phyloP scores from a whole-genome alignment of 1,140 invertebrate species.

The Theocolax elegans region DNA sequence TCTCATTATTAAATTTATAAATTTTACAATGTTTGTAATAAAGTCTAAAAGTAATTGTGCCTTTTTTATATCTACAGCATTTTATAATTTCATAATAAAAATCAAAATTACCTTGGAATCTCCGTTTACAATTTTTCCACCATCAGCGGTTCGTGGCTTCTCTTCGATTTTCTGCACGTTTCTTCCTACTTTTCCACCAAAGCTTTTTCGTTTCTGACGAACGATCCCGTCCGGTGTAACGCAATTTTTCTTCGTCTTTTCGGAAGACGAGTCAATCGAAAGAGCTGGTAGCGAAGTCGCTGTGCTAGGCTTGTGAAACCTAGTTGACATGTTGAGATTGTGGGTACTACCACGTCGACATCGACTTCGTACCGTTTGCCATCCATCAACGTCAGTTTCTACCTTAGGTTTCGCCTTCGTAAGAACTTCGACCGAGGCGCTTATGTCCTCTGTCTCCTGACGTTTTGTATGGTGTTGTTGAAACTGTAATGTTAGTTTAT shows the following conservation, averaged over 20 bases:
- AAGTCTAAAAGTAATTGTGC: too few species aligned
- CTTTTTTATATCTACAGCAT: too few species aligned
- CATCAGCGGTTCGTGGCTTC: constrained; percentile 47
- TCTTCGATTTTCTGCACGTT: constrained; percentile 52
- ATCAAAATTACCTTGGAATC: constrained; percentile 2
- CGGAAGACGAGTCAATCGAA: constrained; percentile 62
- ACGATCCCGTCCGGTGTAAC: constrained; percentile 51
- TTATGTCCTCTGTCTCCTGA: constrained; percentile 50
- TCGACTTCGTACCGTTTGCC: constrained; percentile 75
- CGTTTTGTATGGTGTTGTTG: constrained; percentile 37
- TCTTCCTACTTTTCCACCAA: constrained; percentile 51
- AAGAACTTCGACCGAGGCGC: constrained; percentile 57
- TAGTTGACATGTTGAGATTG: constrained; percentile 63
- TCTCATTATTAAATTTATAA: neutral
- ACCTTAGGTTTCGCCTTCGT: constrained; percentile 43
- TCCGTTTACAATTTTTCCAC: neutral
- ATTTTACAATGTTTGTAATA: neutral
- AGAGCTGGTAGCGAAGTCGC: constrained; percentile 72
- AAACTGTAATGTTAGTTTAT: neutral
- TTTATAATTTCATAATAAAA: too few species aligned
- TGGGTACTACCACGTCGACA: constrained; percentile 62
- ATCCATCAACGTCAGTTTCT: constrained; percentile 68
- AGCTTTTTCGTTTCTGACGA: constrained; percentile 48
- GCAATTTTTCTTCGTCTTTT: constrained; percentile 62
- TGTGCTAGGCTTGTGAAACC: constrained; percentile 69